Base-by-base conservation (phyloP, 2,113 vertebrate species). In the Sarotherodon lohbergeri region DNA sequence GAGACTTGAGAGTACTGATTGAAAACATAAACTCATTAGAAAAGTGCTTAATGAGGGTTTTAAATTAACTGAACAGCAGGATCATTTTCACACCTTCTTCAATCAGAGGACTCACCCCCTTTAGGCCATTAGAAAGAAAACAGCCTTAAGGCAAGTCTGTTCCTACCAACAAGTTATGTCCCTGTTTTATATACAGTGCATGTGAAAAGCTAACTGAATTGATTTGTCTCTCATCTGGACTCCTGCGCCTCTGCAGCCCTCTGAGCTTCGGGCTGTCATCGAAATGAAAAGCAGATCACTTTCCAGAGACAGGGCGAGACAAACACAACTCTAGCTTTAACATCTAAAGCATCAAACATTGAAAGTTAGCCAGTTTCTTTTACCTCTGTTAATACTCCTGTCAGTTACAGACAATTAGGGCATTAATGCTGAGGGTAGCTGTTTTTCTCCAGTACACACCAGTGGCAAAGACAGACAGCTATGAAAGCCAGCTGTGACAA, bases 401-500 rank as follows among this genome's bases (percentile, higher is more conserved):
- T 83, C 89, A 93, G 86, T 90, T 91, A 83, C 80, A 90, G 52
- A 81, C 80, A 92, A 94, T 92, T 92, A 90, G 52, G 8, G 82
- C 57, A 27, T 73, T 84, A 92, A 86, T 90, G 63, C 81, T 82
- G 83, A 3, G 82, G 90, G 71, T 82, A 80, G 85, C 80, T 29
- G 56, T 82, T 92, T 89, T 89, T 73, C 34, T 86, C 83, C 83
- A 89, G 61, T 81, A 61, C 50, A 86, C 61, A 87, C 29, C 66
- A 50, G 85, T 66, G 48, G 89, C 52, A 16, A 41, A 68, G 89
- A 83, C 55, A 91, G 76, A 82, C 16, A 41, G 73, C 87, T 90
- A 88, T 88, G 85, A 93, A 84, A 90, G 83, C 92, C 93, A 93
- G 92, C 93, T 94, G 89, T 90, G 90, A 91, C 90, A 93, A 94